Base-by-base conservation (phyloP, 2,113 vertebrate species). In the Rutilus rutilus region DNA sequence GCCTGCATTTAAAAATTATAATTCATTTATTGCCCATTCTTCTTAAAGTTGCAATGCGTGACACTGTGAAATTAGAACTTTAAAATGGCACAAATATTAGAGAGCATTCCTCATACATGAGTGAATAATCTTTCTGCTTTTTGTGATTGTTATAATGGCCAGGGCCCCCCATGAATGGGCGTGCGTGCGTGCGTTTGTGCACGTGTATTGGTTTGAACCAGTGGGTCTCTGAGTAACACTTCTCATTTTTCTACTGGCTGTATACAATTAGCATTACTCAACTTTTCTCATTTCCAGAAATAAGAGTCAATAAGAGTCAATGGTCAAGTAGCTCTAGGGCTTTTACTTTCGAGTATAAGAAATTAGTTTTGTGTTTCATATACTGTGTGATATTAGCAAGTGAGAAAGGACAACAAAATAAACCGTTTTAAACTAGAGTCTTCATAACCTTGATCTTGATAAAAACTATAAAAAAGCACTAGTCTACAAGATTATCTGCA, bases 111-210 rank as follows among this genome's bases (percentile, higher is more conserved):
- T 33, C n/a, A 33, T 30, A 27, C 42, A 30, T 23, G 25, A 19
- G 62, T 12, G 42, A 67, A 36, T 82, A 23, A 23, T 54, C 30
- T 65, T 36, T 33, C 78, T 36, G 76, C 76, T 78, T 52, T 78
- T 9, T 78, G 62, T 76, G 73, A 83, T 75, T 79, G 86, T 83
- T 76, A 84, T 73, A 50, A 89, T 87, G 78, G 47, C 45, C 73
- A 71, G 85, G 42, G 74, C 78, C 83, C 80, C 88, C 52, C 50
- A 50, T 83, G 85, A 85, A 85, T 85, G 78, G 79, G 30, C 30
- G 71, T 52, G 84, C n/a, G 23, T 30, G 30, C 39, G 71, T 60
- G 84, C n/a, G 23, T 30, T 30, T 76, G 71, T 77, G 71, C 73
- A 81, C 33, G 30, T 86, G 76, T n/a, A 2, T 69, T 45, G 15